Percentiles rank a stretch among this genome's conserved stretches.
Conservation (phyloP, 2,113 vertebrate genomes). For the Stercorarius parasiticus region DNA sequence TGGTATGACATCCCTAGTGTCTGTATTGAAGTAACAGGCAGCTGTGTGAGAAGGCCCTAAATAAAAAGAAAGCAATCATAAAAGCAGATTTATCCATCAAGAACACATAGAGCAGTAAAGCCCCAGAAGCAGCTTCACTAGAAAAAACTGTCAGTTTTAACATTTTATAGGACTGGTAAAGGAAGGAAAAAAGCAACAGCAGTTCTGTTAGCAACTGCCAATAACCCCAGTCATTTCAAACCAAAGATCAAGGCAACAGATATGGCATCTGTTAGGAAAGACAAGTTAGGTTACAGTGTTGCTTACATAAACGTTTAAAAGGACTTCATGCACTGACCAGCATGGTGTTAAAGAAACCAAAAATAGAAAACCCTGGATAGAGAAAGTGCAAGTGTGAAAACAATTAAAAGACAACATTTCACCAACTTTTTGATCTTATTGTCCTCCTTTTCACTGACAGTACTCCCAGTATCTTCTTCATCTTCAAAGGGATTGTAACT, state of each 20-base stretch:
- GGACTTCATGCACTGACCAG: constrained; percentile 54
- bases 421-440: constrained; percentile 96
- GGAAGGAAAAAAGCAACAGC: constrained; percentile 21
- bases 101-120: constrained; percentile 22
- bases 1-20: neutral
- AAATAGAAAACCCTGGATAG: constrained; percentile 56
- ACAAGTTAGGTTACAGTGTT: constrained; percentile 20
- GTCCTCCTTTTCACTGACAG: constrained; percentile 90
- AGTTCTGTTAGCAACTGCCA: constrained; percentile 38
- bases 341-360: neutral
- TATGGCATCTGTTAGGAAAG: constrained; percentile 7
- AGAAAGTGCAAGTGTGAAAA: constrained; percentile 53
- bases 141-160: neutral
- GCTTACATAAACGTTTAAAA: neutral
- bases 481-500: constrained; percentile 97
- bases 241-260: constrained; percentile 35
- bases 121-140: constrained; percentile 16
- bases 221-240: constrained; percentile 3
- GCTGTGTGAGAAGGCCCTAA: constrained; percentile 27
- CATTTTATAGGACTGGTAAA: neutral
- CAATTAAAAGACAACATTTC: constrained; percentile 74
- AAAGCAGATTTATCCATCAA: neutral
- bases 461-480: constrained; percentile 86
- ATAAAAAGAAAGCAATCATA: neutral
- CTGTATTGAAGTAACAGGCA: constrained; percentile 6